Percentiles rank a stretch among this genome's conserved stretches.
Conservation (phyloP, 2,797 vertebrate genomes). For the Macropodus opercularis region DNA sequence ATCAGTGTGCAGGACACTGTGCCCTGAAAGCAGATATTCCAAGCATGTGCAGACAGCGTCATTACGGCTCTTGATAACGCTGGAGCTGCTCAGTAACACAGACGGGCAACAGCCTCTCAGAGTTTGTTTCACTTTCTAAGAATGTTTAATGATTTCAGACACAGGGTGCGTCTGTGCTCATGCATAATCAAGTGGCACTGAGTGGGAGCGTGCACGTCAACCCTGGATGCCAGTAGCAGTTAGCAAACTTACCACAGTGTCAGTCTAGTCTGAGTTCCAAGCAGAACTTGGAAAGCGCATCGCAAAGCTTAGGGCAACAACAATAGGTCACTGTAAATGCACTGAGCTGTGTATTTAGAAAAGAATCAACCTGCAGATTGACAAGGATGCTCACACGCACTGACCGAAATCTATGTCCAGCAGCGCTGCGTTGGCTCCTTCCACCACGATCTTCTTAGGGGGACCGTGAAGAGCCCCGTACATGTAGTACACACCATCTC, state of each 20-base stretch:
- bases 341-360: conserved; percentile 15
- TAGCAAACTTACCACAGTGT: conserved; percentile 56
- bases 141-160: conserved; percentile 10
- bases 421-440: conserved; percentile 96
- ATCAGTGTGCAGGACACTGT: conserved; percentile 11
- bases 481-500: conserved; percentile 96
- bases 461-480: conserved; percentile 94
- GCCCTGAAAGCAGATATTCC: conserved; percentile 13
- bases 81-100: conserved; percentile 9
- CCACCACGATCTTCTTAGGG: conserved; percentile 95
- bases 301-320: conserved; percentile 46
- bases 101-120: neutral
- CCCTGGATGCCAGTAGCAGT: conserved; percentile 29
- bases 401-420: conserved; percentile 98
- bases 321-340: conserved; percentile 23
- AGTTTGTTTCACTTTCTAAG: neutral
- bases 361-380: conserved; percentile 21
- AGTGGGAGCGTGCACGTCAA: conserved; percentile 47
- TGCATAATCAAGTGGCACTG: conserved; percentile 55
- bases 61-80: conserved; percentile 9
- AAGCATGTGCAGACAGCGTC: conserved; percentile 8
- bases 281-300: conserved; percentile 67
- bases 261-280: conserved; percentile 50
- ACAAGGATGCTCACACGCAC: conserved; percentile 41
- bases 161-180: conserved; percentile 54